phyloP scores from a whole-genome alignment of 2,888 invertebrate species.

The Acholoe squamosa region DNA sequence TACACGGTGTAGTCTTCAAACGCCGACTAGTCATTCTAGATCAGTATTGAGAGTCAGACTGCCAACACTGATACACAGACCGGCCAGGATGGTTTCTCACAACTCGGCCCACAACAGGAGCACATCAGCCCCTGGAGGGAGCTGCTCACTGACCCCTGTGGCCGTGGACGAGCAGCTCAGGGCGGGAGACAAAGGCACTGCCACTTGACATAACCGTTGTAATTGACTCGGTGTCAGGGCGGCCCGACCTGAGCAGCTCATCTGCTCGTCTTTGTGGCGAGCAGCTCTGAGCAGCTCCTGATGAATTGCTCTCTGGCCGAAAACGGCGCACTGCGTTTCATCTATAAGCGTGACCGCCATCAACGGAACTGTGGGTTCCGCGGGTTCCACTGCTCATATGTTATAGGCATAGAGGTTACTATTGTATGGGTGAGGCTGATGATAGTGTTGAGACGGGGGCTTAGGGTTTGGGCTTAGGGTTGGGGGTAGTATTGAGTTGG shows the following conservation, averaged over 20 bases:
- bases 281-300: conserved; percentile 18
- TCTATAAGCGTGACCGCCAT: background rate
- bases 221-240: conserved; percentile 9
- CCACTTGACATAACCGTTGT: background rate
- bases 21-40: too few species aligned
- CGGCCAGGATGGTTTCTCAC: background rate
- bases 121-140: background rate
- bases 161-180: background rate
- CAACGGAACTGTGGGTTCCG: background rate
- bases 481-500: too few species aligned
- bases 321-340: conserved; percentile 9
- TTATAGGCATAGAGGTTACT: too few species aligned
- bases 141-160: conserved; percentile 10
- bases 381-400: too few species aligned
- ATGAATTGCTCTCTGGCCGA: conserved; percentile 9
- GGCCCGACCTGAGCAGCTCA: conserved; percentile 12
- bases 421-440: too few species aligned
- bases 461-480: too few species aligned
- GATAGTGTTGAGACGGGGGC: too few species aligned
- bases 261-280: conserved; percentile 36
- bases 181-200: conserved; percentile 1
- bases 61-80: too few species aligned
- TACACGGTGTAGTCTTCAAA: too few species aligned
- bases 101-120: background rate
- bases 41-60: too few species aligned